Percentiles rank a stretch among this genome's conserved stretches.
Conservation (phyloP, 2,113 vertebrate genomes). For the Lepus americanus region DNA sequence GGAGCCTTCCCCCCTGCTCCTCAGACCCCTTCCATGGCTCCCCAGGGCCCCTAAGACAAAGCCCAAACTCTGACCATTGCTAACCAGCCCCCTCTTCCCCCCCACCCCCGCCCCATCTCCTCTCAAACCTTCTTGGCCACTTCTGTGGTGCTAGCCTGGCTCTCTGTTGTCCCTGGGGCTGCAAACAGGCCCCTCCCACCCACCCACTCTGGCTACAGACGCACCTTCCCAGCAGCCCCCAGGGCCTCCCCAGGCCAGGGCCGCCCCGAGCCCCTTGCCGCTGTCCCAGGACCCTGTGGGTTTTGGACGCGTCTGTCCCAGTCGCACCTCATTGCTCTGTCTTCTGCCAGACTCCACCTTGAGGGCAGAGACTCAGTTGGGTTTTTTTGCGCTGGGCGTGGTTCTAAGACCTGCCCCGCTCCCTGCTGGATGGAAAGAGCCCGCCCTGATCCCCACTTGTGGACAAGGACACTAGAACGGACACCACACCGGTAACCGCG, state of each 20-base stretch:
- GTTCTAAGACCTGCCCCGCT: neutral
- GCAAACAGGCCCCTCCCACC: neutral
- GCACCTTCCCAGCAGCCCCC: neutral
- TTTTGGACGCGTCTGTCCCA: neutral
- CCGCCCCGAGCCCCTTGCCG: neutral
- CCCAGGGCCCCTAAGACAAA: neutral
- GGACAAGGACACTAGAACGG: neutral
- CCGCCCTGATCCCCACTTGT: neutral
- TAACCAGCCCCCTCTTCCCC: too few relatives aligned
- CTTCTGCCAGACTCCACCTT: neutral
- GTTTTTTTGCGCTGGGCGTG: neutral
- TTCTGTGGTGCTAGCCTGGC: neutral
- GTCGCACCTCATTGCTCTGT: neutral
- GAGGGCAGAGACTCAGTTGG: neutral
- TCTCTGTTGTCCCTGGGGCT: neutral
- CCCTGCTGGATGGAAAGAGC: too few relatives aligned
- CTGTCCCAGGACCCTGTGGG: neutral
- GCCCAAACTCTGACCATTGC: neutral
- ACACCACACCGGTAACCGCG: neutral
- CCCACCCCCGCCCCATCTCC: neutral
- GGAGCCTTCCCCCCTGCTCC: neutral
- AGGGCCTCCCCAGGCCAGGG: neutral
- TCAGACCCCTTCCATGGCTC: neutral
- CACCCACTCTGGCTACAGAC: neutral
- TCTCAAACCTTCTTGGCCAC: neutral